Evolutionary conservation across 2,797 vertebrate genomes (phyloP), one percentile per base, ranked within the genome.

Genomic region (Liparis tanakae): DNA sequence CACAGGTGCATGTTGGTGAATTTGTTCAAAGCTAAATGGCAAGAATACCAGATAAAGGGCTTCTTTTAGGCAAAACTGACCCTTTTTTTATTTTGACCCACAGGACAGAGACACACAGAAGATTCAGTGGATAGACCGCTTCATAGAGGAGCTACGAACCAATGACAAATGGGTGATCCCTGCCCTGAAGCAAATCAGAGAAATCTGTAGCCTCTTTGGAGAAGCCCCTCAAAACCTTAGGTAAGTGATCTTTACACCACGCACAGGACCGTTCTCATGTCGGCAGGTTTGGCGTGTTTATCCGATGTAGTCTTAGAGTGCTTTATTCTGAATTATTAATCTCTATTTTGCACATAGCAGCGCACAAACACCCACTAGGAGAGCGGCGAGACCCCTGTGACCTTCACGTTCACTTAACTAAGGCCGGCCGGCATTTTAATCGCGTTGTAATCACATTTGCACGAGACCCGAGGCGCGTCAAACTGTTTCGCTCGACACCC

Each of bases 111-210:
- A 99, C 88, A 98, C 98, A 1, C 98, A 99, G 71, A 99, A 99
- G 94, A 98, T 99, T 85, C 98, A 99, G 78, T 99, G 98, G 98
- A 99, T 99, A 87, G 98, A 99, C 93, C 96, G 97, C 69, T 99
- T 99, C 92, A 99, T 99, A 94, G 98, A 99, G 94, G 98, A 99
- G 79, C 94, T 99, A 89, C 97, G 98, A 90, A 99, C 98, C 90
- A 99, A 99, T 90, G 98, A 99, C 90, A 99, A 99, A 89, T 99
- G 98, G 98, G 98, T 99, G 81, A 99, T 99, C 86, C 98, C 98
- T 81, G 98, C 98, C 79, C 91, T 99, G 91, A 99, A 99, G 92
- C 98, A 99, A 90, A 99, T 99, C 83, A 95, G 98, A 93, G 98
- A 99, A 95, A 99, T 99, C 87, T 99, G 98, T 93, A 99, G 98